Evolutionary conservation across 2,888 invertebrate species (phyloP).

Genomic region (Apamea anceps): DNA sequence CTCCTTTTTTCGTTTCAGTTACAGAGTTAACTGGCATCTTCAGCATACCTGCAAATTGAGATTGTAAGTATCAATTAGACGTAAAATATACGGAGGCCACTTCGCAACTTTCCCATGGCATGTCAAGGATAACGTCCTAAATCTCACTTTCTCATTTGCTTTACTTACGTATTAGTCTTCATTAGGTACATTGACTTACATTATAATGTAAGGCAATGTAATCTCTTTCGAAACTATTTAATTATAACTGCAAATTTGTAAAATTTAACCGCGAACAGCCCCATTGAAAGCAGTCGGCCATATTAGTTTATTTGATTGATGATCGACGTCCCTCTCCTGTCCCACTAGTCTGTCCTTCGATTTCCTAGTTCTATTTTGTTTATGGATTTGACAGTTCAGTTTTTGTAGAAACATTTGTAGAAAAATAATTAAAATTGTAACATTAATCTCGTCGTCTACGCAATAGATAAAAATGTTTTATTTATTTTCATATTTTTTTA

Average conservation of each 20-base stretch:
- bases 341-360: slow-evolving; percentile 48
- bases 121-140: slow-evolving; percentile 82
- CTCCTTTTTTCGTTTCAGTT: slow-evolving; percentile 85
- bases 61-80: slow-evolving; percentile 51
- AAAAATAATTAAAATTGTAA: not conserved
- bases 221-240: slow-evolving; percentile 72
- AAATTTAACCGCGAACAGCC: slow-evolving; percentile 81
- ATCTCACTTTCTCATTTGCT: slow-evolving; percentile 60
- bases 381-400: slow-evolving; percentile 43
- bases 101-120: slow-evolving; percentile 80
- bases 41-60: slow-evolving; percentile 86
- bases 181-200: slow-evolving; percentile 86
- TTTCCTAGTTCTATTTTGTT: slow-evolving; percentile 51
- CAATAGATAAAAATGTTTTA: too few species aligned
- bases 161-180: slow-evolving; percentile 84
- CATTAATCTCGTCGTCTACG: not conserved
- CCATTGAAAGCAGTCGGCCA: slow-evolving; percentile 84
- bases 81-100: slow-evolving; percentile 73
- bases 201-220: slow-evolving; percentile 84
- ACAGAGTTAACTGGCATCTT: slow-evolving; percentile 90
- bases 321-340: slow-evolving; percentile 66
- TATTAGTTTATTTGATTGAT: slow-evolving; percentile 81
- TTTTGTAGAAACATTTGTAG: not conserved
- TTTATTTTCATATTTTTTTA: too few species aligned
- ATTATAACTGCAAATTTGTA: slow-evolving; percentile 76